Evolutionary conservation across 1,140 invertebrate species (phyloP).

Genomic region (Nasonia vitripennis): DNA sequence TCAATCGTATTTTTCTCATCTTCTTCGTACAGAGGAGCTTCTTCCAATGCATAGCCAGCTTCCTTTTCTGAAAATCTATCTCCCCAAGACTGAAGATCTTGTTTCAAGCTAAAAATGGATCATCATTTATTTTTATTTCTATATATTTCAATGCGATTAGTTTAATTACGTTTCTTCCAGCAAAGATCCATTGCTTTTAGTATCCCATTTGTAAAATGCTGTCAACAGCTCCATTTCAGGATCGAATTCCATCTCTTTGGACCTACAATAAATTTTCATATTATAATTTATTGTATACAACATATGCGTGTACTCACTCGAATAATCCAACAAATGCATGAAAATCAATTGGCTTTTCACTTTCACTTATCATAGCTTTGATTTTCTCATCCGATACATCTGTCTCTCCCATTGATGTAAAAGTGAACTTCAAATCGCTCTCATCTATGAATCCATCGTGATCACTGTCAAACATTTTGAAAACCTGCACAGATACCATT

Average conservation of each 20-base stretch:
- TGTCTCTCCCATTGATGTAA: slow-evolving; percentile 75
- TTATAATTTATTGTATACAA: neutral
- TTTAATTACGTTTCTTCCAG: slow-evolving; percentile 76
- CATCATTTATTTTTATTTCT: neutral
- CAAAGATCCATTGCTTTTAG: slow-evolving; percentile 76
- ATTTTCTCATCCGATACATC: slow-evolving; percentile 75
- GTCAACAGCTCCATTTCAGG: slow-evolving; percentile 78
- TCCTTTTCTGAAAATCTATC: slow-evolving; percentile 78
- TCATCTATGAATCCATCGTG: slow-evolving; percentile 78
- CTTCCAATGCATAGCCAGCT: slow-evolving; percentile 78
- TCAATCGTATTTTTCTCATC: slow-evolving; percentile 77
- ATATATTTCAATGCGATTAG: neutral
- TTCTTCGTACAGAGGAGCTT: slow-evolving; percentile 76
- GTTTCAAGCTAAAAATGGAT: slow-evolving; percentile 73
- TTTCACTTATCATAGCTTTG: slow-evolving; percentile 78
- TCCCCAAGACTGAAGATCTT: slow-evolving; percentile 78
- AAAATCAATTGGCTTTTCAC: slow-evolving; percentile 77
- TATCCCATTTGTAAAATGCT: slow-evolving; percentile 79
- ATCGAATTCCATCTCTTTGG: slow-evolving; percentile 77
- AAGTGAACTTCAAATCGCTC: slow-evolving; percentile 77
- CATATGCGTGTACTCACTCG: slow-evolving; percentile 58
- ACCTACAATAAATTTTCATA: slow-evolving; percentile 50
- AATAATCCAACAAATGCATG: slow-evolving; percentile 78
- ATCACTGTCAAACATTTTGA: slow-evolving; percentile 78
- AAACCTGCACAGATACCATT: slow-evolving; percentile 71